phyloP scores from a whole-genome alignment of 1,140 invertebrate species.

The Orchesella cincta region DNA sequence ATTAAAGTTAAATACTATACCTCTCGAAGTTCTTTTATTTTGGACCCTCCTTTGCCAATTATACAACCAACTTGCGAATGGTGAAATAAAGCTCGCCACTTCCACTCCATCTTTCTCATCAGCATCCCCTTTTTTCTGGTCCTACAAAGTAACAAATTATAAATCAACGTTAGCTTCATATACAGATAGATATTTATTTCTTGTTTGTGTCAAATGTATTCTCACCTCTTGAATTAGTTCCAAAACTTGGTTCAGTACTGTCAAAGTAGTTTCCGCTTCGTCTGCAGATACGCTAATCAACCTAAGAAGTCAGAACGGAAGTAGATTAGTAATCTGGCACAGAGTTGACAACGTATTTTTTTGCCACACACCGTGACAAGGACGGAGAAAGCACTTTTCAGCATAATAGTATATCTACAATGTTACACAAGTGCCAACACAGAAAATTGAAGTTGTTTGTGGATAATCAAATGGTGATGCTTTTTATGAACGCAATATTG shows the following conservation, averaged over 20 bases:
- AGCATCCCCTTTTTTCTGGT: constrained; percentile 50
- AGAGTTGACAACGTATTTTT: no score
- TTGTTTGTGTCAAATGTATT: background rate
- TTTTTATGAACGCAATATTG: no score
- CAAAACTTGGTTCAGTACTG: constrained; percentile 48
- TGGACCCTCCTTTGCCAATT: constrained; percentile 92
- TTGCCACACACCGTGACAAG: no score
- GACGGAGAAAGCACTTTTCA: no score
- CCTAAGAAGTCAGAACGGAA: constrained; percentile 37
- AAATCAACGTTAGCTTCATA: background rate
- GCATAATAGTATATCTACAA: no score
- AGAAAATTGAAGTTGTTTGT: no score
- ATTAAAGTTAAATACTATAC: no score
- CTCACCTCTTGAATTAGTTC: constrained; percentile 51
- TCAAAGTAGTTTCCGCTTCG: constrained; percentile 48
- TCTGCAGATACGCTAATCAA: constrained; percentile 49
- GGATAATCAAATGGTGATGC: no score
- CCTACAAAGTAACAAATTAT: background rate
- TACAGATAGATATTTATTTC: background rate
- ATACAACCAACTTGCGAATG: constrained; percentile 97
- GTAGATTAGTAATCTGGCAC: no score
- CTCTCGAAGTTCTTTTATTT: constrained; percentile 97
- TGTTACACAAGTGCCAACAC: no score
- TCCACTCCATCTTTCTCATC: constrained; percentile 70
- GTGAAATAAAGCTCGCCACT: constrained; percentile 90